Base-by-base conservation (phyloP, 2,888 invertebrate species). In the Flabesymbios commensalis region DNA sequence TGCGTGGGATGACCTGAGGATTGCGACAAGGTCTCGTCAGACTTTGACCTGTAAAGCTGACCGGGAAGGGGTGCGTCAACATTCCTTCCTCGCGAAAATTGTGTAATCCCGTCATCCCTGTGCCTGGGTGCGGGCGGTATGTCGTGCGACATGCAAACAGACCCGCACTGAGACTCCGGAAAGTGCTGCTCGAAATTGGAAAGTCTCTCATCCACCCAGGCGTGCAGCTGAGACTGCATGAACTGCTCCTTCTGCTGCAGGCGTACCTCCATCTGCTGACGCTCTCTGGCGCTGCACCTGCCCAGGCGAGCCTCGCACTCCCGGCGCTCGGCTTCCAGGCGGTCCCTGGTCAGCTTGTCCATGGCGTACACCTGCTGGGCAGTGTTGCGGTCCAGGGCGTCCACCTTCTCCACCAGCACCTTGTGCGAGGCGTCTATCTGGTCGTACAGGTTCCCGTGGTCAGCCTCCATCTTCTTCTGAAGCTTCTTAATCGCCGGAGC, bases 401-500 rank as follows among this genome's bases (percentile, higher is more conserved):
- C 89, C 0, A 94, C 91, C 74, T 92, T 89, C 70, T 90, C 88
- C 65, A 91, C 91, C 48, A 94, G 81, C 67, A 88, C 87, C 65
- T 91, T 89, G 76, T 92, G 91, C 0, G 92, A 91, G 74, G 88
- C 87, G 75, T 91, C 90, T 33, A 93, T 90, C 72, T 88, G 88
- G 62, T 89, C 87, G 79, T 93, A 88, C 71, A 93, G 79, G 73
- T 92, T 91, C 64, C 89, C 88, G 72, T 91, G 90, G 74, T 92
- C 91, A 71, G 89, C 88, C 73, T 91, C 91, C 54, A 94, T 72
- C 58, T 80, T 74, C 67, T 91, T 89, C 78, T 94, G 93, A 83
- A 95, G 88, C 70, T 93, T 91, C 65, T 91, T 88, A 78, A 95
- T 90, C 81, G 94, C 90, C 0, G 95, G 95, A 0, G 92, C 93